phyloP scores from a whole-genome alignment of 1,140 invertebrate genomes.

The Dendrolimus punctatus region DNA sequence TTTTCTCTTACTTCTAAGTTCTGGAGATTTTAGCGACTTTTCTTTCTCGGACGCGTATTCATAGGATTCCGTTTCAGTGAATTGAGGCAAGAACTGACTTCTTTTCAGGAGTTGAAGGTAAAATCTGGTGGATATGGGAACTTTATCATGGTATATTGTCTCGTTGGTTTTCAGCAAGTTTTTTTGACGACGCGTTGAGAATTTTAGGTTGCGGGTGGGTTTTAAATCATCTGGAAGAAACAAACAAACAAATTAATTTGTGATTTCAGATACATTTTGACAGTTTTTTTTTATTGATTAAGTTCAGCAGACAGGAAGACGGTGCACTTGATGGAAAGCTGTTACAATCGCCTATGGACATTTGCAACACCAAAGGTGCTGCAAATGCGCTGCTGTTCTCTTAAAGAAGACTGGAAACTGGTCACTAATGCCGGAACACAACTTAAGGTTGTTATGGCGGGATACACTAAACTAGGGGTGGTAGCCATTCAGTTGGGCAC shows the following conservation, averaged over 20 bases:
- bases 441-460: no score
- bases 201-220: no score
- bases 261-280: background rate
- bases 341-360: no score
- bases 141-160: constrained; percentile 59
- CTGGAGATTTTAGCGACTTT: constrained; percentile 31
- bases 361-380: no score
- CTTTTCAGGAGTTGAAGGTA: constrained; percentile 54
- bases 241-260: constrained; percentile 6
- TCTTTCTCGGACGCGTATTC: constrained; percentile 56
- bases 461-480: no score
- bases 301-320: no score
- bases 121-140: constrained; percentile 55
- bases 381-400: no score
- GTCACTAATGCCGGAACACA: no score
- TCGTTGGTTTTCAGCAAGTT: constrained; percentile 46
- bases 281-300: no score
- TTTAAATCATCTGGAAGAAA: constrained; percentile 22
- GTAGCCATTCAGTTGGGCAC: no score
- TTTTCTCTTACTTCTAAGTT: constrained; percentile 27
- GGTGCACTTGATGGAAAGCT: no score
- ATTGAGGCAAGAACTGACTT: constrained; percentile 49
- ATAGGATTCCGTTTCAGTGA: constrained; percentile 43
- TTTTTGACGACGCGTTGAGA: constrained; percentile 24
- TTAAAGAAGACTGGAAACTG: no score